Evolutionary conservation across 2,113 vertebrate genomes (phyloP), one percentile per base, ranked within the genome.

Genomic region (Synodontis membranacea): DNA sequence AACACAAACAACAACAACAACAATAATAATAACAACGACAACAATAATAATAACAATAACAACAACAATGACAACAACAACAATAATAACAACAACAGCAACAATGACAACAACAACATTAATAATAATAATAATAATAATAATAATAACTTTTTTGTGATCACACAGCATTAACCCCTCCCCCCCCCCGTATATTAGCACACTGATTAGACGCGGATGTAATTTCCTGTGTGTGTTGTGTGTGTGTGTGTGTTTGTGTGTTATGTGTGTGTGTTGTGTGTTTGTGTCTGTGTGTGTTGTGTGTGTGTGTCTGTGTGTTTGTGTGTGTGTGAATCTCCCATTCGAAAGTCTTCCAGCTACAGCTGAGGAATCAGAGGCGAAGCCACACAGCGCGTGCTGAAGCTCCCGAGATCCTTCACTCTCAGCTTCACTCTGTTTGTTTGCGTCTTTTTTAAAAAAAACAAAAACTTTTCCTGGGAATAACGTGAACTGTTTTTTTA

Each of bases 161-260:
- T 21, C 8, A 25, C 0, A 9, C 25, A 78, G 42, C 42, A 75
- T 28, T 50, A 52, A 3, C 3, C 37, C n/a, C 19, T n/a, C 4
- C 48, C 9, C 50, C 9, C 21, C 50, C 23, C 17, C 31, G 0
- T 72, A 4, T 72, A 25, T 93, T 93, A 88, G 92, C 91, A 88
- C 91, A 94, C 86, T 92, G 92, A 94, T 94, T 93, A 91, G 92
- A 86, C 91, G 91, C 92, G 91, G 92, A 92, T 95, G 91, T 74
- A 92, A 93, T 94, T 95, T 95, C 94, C 95, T 95, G 94, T 93
- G 89, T 90, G 89, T 92, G 82, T 5, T 21, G 15, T 21, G 90
- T 90, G 81, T 86, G 80, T 85, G 82, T 78, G 83, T 64, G 64
- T 21, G 31, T 14, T 39, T 66, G 88, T 83, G 88, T 70, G 70